These are phyloP conservation scores for Odocoileus virginianus DNA, from an alignment of 2,113 vertebrate genomes.

Conservation along the genomic window DNA sequence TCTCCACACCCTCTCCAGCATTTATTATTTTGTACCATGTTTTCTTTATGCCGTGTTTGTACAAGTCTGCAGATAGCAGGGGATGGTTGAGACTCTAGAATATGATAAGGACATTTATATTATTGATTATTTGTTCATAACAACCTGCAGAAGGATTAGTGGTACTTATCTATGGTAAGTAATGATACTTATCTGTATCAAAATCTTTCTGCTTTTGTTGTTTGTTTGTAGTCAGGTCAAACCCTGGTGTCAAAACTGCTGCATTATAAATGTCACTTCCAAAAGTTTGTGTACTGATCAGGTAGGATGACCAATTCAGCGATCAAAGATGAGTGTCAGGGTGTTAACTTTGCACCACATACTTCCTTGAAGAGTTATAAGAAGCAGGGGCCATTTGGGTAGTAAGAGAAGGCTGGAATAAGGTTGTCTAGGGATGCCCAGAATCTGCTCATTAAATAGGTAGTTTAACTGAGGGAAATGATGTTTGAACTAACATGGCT, in stretches of 20 bases:
- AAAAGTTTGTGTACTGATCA: background rate
- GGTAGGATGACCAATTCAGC: background rate
- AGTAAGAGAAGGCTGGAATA: background rate
- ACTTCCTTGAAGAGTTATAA: background rate
- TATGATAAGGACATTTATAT: background rate
- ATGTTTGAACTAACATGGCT: background rate
- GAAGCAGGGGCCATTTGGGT: background rate
- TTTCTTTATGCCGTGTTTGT: background rate
- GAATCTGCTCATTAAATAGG: background rate
- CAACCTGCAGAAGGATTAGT: background rate
- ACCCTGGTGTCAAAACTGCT: background rate
- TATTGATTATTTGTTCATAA: background rate
- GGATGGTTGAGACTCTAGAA: background rate
- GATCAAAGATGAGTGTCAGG: background rate
- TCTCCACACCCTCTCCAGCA: too few relatives aligned
- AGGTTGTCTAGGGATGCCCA: background rate
- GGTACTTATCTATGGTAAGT: background rate
- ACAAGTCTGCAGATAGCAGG: background rate
- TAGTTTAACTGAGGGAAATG: background rate
- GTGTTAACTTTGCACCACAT: background rate
- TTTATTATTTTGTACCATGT: background rate
- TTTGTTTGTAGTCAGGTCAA: background rate
- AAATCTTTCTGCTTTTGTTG: background rate
- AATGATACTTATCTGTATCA: background rate
- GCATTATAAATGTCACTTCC: background rate